phyloP scores from a whole-genome alignment of 64 coral and sea anemone species.

The Exaiptasia diaphana region DNA sequence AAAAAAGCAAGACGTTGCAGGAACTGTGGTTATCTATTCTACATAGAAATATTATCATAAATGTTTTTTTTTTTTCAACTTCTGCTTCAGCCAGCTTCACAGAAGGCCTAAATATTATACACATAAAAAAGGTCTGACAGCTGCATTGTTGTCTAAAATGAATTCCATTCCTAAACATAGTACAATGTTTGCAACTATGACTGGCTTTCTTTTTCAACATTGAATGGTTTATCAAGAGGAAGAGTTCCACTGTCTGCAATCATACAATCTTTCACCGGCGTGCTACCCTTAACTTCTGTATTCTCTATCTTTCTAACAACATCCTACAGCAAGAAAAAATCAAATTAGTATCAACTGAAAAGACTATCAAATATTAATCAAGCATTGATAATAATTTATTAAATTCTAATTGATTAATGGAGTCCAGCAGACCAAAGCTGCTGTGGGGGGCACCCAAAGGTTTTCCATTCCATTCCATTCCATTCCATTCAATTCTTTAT shows the following conservation, averaged over 20 bases:
- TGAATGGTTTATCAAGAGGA: constrained; percentile 73
- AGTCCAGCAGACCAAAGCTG: too few species aligned
- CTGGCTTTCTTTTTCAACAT: constrained; percentile 59
- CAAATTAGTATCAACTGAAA: too few species aligned
- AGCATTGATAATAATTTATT: too few species aligned
- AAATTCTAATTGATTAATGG: too few species aligned
- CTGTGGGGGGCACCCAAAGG: too few species aligned
- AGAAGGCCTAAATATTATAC: not conserved
- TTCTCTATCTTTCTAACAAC: constrained; percentile 84
- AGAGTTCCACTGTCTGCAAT: constrained; percentile 74
- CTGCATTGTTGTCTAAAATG: too few species aligned
- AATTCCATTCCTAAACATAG: not conserved
- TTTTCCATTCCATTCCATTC: too few species aligned
- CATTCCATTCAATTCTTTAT: too few species aligned
- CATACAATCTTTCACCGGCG: constrained; percentile 52
- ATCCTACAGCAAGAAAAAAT: constrained; percentile 44
- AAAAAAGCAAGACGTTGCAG: too few species aligned
- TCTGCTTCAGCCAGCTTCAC: not conserved
- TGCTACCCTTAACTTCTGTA: constrained; percentile 38
- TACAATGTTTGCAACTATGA: not conserved
- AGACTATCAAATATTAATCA: too few species aligned
- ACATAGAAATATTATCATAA: not conserved
- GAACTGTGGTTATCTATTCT: too few species aligned
- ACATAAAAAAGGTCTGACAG: too few species aligned
- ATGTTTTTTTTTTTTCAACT: not conserved